Percentiles rank a stretch among this genome's conserved stretches.
phyloP scores from a whole-genome alignment of 2,888 invertebrate species.

The Coenonympha glycerion region DNA sequence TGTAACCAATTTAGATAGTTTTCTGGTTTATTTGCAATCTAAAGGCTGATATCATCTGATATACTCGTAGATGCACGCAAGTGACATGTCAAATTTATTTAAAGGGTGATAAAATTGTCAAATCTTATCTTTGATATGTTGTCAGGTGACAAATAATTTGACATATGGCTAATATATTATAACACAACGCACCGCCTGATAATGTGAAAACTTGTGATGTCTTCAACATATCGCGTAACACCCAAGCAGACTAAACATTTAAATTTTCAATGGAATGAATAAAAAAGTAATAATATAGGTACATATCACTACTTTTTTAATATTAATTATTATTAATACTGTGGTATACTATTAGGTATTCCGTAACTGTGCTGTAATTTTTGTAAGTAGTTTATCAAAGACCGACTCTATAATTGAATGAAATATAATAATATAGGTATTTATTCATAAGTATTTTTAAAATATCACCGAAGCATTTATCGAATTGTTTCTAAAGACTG shows the following conservation, averaged over 20 bases:
- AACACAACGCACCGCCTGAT: conserved; percentile 36
- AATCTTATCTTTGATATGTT: conserved; percentile 53
- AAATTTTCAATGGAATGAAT: too few relatives aligned
- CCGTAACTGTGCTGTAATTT: too few relatives aligned
- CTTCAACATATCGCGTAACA: too few relatives aligned
- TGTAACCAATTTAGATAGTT: conserved; percentile 9
- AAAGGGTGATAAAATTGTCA: conserved; percentile 52
- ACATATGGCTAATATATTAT: conserved; percentile 36
- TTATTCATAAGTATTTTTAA: neutral
- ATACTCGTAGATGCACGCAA: conserved; percentile 20
- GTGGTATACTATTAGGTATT: too few relatives aligned
- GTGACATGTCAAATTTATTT: conserved; percentile 28
- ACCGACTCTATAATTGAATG: too few relatives aligned
- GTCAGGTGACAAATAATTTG: conserved; percentile 54
- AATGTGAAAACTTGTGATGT: conserved; percentile 45
- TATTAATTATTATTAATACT: too few relatives aligned
- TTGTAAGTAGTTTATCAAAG: too few relatives aligned
- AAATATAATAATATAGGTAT: too few relatives aligned
- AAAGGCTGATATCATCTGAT: conserved; percentile 12
- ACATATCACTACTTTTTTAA: too few relatives aligned
- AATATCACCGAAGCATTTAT: neutral
- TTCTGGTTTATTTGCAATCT: conserved; percentile 13
- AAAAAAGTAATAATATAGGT: too few relatives aligned
- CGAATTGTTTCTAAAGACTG: neutral
- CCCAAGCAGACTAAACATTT: too few relatives aligned